These are phyloP conservation scores for Scomber colias DNA, from an alignment of 2,113 vertebrate genomes.

Conservation along the genomic window DNA sequence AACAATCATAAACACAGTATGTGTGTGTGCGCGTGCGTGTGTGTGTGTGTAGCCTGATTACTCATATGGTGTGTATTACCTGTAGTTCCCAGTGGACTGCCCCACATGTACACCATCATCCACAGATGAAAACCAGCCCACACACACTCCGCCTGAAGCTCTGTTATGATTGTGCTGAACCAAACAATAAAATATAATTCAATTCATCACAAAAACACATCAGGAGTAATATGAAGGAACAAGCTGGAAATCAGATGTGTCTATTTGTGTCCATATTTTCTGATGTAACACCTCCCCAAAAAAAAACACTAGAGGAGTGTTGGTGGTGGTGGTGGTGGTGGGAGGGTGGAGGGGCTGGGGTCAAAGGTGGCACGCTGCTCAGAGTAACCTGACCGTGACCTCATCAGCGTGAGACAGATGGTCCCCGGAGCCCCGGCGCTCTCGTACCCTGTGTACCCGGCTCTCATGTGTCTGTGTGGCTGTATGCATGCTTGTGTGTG, in stretches of 20 bases:
- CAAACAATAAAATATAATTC: slow-evolving; percentile 5
- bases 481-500: background rate
- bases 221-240: background rate
- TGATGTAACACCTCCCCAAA: background rate
- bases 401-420: slow-evolving; percentile 67
- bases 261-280: background rate
- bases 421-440: slow-evolving; percentile 33
- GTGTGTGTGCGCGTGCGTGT: slow-evolving; percentile 20
- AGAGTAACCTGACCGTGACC: slow-evolving; percentile 69
- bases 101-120: slow-evolving; percentile 51
- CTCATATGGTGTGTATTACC: slow-evolving; percentile 72
- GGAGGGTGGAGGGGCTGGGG: background rate
- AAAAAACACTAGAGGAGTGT: background rate
- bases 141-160: slow-evolving; percentile 2
- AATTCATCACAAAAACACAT: slow-evolving; percentile 1
- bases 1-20: slow-evolving; percentile 9
- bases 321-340: too few relatives aligned
- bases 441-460: background rate
- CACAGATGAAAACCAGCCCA: slow-evolving; percentile 25
- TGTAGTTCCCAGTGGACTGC: slow-evolving; percentile 51
- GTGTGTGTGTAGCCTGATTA: slow-evolving; percentile 47
- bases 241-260: background rate
- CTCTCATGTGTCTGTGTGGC: background rate
- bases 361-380: slow-evolving; percentile 60
- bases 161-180: background rate